Conservation (phyloP, 1,140 invertebrate species). For the Lucilia sericata region DNA sequence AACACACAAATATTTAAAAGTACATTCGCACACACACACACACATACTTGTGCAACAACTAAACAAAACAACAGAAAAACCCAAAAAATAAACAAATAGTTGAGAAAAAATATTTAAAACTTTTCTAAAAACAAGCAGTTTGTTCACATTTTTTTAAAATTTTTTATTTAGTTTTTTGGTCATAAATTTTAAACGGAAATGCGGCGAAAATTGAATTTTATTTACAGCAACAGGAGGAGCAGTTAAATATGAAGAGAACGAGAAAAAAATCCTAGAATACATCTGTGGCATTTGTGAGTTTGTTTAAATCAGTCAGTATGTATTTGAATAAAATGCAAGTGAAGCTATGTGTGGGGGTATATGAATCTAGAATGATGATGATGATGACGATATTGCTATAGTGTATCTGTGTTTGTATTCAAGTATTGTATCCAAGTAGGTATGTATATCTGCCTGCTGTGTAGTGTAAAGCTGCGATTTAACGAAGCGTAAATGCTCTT, state of each 20-base stretch:
- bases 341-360: neutral
- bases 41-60: neutral
- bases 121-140: conserved; percentile 39
- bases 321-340: neutral
- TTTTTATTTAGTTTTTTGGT: conserved; percentile 1
- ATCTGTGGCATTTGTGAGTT: conserved; percentile 29
- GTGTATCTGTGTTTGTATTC: no score
- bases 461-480: conserved; percentile 25
- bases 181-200: conserved; percentile 44
- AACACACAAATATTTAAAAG: neutral
- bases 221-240: conserved; percentile 24
- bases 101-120: conserved; percentile 13
- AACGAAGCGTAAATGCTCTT: conserved; percentile 44
- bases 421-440: neutral
- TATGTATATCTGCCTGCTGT: neutral
- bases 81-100: conserved; percentile 3
- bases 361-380: neutral
- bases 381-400: neutral
- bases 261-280: neutral
- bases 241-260: conserved; percentile 11
- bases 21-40: conserved; percentile 11
- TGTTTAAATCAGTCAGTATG: neutral
- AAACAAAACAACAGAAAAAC: neutral
- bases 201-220: conserved; percentile 44
- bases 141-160: neutral